Conservation (phyloP, 1,140 invertebrate species). For the Meloidogyne exigua region DNA sequence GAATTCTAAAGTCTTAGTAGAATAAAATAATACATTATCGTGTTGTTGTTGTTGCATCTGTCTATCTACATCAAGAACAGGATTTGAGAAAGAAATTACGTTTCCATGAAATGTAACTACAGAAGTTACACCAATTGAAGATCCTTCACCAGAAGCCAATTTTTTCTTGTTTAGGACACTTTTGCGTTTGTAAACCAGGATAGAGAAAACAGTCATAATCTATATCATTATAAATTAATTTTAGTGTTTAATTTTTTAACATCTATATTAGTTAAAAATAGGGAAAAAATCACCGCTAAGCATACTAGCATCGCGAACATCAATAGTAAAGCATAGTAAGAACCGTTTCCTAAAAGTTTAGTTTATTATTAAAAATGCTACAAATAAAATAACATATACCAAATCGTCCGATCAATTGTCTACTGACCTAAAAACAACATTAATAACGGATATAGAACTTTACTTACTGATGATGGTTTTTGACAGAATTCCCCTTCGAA, state of each 20-base stretch:
- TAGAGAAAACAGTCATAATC: conserved; percentile 48
- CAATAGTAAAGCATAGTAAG: conserved; percentile 51
- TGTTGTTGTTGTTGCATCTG: conserved; percentile 36
- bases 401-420: conserved; percentile 52
- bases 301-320: conserved; percentile 53
- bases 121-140: conserved; percentile 14
- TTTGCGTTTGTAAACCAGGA: conserved; percentile 50
- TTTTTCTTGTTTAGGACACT: conserved; percentile 57
- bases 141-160: conserved; percentile 45
- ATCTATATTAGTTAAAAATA: too few species aligned
- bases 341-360: conserved; percentile 24
- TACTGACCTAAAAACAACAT: too few species aligned
- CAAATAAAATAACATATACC: conserved; percentile 25
- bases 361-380: background rate
- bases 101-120: conserved; percentile 61
- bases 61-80: conserved; percentile 50
- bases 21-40: background rate
- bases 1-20: too few species aligned
- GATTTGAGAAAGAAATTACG: conserved; percentile 63
- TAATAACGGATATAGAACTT: too few species aligned
- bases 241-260: background rate
- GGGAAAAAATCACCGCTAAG: conserved; percentile 24
- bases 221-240: conserved; percentile 4
- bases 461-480: conserved; percentile 37
- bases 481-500: conserved; percentile 61